phyloP scores from a whole-genome alignment of 1,140 invertebrate species.

The Lamellibrachia luymesi region DNA sequence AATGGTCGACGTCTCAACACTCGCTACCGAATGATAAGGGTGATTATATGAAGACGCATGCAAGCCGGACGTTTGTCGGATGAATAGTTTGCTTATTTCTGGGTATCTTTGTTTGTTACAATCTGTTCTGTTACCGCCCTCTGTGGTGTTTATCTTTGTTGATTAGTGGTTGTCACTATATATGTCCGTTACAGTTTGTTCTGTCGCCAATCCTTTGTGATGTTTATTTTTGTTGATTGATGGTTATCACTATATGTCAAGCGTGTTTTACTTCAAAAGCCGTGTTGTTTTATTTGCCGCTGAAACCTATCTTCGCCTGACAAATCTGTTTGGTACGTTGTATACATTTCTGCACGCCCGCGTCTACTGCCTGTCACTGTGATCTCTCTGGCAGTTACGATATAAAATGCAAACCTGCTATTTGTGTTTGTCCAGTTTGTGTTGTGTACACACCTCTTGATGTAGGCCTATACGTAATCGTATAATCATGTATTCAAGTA shows the following conservation, averaged over 20 bases:
- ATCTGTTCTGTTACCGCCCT: neutral
- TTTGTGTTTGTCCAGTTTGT: neutral
- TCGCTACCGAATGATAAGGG: neutral
- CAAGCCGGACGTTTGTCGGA: neutral
- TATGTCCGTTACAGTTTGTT: neutral
- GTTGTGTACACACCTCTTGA: neutral
- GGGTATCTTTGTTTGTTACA: neutral
- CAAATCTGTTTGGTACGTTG: neutral
- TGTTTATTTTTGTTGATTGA: neutral
- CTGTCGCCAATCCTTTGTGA: neutral
- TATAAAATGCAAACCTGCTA: slow-evolving; percentile 1
- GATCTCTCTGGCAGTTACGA: neutral
- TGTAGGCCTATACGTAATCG: no score
- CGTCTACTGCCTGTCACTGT: neutral
- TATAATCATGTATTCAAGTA: no score
- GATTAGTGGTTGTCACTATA: neutral
- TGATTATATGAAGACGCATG: neutral
- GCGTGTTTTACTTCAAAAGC: neutral
- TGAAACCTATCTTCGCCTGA: neutral
- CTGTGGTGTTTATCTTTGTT: neutral
- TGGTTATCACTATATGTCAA: neutral
- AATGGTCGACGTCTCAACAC: neutral
- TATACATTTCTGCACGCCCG: neutral
- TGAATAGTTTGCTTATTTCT: neutral
- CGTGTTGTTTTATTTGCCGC: neutral